Evolutionary conservation across 2,113 vertebrate species (phyloP), one percentile per base, ranked within the genome.

Genomic region (Eulacestoma nigropectus): DNA sequence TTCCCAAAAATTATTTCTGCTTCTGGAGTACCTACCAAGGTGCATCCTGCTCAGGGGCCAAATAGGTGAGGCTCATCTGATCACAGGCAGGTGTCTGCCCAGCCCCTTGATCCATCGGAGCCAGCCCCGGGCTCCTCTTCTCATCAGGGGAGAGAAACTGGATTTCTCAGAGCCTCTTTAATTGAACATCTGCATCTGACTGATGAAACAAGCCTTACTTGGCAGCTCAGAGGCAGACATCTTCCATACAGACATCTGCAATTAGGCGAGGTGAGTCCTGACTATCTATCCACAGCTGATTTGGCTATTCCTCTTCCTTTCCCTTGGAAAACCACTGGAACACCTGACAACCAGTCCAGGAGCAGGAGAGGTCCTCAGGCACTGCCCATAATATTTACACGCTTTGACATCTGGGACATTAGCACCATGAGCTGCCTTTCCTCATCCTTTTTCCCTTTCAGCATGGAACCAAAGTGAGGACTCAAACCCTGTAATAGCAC

Each of bases 61-160:
- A 32, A n/a, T 0, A 63, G 23, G 49, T 77, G 82, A 83, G 41
- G 25, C 29, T 79, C 32, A 37, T 41, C 62, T 56, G 49, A 76
- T 46, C 57, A 76, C 70, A 82, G 33, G 32, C 59, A 70, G 15
- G 25, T 64, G 77, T 27, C 37, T 90, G 53, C 82, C 44, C 62
- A 73, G 90, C n/a, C n/a, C 2, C 2, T 57, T 49, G 25, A 52
- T 87, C 41, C 53, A 20, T 22, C 55, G 77, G 57, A 86, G 67
- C 62, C 53, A 92, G 72, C 42, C 77, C 39, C 1, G 0, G 77
- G 87, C 90, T 94, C 37, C 50, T 69, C 14, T 83, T 82, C 88
- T 76, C 85, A 69, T 53, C 79, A 80, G 11, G 11, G 42, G 26
- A 92, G 90, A 85, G 94, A 60, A 96, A 93, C 53, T 87, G 74